phyloP scores from a whole-genome alignment of 2,797 vertebrate genomes.

The Oryzias sinensis region DNA sequence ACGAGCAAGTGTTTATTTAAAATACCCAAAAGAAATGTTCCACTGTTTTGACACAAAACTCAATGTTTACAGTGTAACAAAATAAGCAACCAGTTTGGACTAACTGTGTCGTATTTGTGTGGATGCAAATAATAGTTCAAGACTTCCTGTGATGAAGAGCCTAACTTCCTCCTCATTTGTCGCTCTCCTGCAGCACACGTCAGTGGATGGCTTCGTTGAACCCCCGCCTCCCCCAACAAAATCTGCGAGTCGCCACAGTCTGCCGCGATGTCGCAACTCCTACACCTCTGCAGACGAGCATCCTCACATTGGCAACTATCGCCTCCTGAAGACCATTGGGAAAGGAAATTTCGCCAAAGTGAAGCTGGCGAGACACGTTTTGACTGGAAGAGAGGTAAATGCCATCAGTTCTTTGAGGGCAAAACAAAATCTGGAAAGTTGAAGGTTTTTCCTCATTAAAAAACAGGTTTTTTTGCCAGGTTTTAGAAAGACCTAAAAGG shows the following conservation, averaged over 20 bases:
- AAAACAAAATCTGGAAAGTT: not conserved
- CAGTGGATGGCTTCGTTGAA: constrained; percentile 89
- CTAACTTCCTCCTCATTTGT: constrained; percentile 25
- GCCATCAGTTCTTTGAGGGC: not conserved
- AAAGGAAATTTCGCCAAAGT: constrained; percentile 98
- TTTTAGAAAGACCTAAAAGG: not conserved
- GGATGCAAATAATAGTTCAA: constrained; percentile 8
- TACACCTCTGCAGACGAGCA: constrained; percentile 91
- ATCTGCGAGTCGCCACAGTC: constrained; percentile 89
- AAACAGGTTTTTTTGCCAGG: not conserved
- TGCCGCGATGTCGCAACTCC: constrained; percentile 90
- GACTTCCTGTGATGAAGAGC: constrained; percentile 8
- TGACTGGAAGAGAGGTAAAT: constrained; percentile 92
- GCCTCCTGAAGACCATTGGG: constrained; percentile 94
- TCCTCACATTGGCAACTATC: constrained; percentile 93
- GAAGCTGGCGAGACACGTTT: constrained; percentile 90
- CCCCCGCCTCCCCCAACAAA: constrained; percentile 84
- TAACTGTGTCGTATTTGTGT: not conserved
- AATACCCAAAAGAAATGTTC: too few relatives aligned
- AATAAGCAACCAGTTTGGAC: constrained; percentile 8
- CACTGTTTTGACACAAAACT: too few relatives aligned
- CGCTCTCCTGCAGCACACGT: constrained; percentile 80
- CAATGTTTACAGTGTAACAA: not conserved
- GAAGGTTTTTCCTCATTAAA: not conserved
- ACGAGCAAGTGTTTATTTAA: too few relatives aligned